Percentiles rank a stretch among this genome's conserved stretches.
Evolutionary conservation across 2,113 vertebrate genomes (phyloP).

Genomic region (Nipponia nippon): DNA sequence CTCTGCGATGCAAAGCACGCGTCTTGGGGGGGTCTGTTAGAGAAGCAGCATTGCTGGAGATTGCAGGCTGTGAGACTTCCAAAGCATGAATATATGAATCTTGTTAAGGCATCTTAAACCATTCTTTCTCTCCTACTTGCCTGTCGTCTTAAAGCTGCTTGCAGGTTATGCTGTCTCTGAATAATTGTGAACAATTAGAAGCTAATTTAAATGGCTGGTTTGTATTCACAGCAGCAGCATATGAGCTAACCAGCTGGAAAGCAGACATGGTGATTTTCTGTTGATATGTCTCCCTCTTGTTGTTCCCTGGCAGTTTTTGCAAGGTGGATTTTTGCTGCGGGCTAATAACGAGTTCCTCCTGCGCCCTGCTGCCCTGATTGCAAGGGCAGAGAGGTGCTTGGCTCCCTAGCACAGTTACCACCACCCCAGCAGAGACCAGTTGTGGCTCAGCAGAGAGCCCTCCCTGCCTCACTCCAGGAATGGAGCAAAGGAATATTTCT

Average conservation of each 20-base stretch:
- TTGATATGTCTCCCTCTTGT: slow-evolving; percentile 4
- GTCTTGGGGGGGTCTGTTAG: neutral
- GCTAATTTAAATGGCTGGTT: slow-evolving; percentile 54
- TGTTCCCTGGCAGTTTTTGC: slow-evolving; percentile 12
- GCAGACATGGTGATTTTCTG: slow-evolving; percentile 14
- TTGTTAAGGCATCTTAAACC: neutral
- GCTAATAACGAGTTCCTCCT: neutral
- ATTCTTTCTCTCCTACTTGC: neutral
- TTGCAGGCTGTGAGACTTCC: neutral
- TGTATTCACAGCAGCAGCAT: slow-evolving; percentile 40
- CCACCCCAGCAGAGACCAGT: neutral
- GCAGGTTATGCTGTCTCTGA: slow-evolving; percentile 41
- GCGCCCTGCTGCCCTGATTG: neutral
- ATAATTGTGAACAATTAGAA: slow-evolving; percentile 54
- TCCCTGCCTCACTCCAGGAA: neutral
- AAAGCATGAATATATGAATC: neutral
- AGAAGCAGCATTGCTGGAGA: neutral
- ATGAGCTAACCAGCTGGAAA: slow-evolving; percentile 51
- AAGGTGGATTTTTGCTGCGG: neutral
- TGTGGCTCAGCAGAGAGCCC: neutral
- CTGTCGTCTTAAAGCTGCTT: neutral
- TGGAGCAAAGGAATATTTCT: neutral
- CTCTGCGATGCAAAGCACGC: neutral
- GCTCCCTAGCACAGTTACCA: neutral
- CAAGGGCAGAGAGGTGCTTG: neutral